A percentile compares a stretch with the other conserved stretches of the same genome.
Evolutionary conservation across 1,140 invertebrate species (phyloP).

Genomic region (Nephila pilipes): DNA sequence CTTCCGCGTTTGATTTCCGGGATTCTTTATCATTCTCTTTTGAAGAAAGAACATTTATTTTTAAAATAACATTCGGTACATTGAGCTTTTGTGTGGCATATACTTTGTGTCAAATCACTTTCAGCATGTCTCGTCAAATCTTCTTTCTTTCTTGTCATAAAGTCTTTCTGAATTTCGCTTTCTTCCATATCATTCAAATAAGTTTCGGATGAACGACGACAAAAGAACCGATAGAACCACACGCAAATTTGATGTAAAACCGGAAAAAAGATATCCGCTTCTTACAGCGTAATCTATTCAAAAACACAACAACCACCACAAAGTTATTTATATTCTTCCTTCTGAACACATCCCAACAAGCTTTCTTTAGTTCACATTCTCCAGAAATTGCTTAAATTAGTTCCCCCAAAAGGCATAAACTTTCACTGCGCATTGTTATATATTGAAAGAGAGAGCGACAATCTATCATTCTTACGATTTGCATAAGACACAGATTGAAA

Average conservation of each 20-base stretch:
- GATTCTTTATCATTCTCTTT: too few relatives aligned
- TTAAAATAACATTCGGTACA: neutral
- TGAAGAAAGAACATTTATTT: too few relatives aligned
- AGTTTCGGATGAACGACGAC: neutral
- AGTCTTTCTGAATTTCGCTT: neutral
- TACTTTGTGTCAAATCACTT: too few relatives aligned
- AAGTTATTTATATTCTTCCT: neutral
- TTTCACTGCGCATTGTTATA: neutral
- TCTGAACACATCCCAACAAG: conserved; percentile 5
- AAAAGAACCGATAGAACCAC: neutral
- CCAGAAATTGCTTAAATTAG: neutral
- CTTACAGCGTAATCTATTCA: neutral
- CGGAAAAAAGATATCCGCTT: neutral
- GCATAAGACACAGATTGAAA: neutral
- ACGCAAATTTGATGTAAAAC: neutral
- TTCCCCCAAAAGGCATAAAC: neutral
- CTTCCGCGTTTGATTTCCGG: too few relatives aligned
- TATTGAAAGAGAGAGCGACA: neutral
- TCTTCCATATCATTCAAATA: neutral
- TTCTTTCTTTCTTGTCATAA: too few relatives aligned
- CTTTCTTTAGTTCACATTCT: neutral
- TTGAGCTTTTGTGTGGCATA: neutral
- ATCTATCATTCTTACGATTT: neutral
- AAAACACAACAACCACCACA: neutral
- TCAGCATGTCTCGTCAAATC: too few relatives aligned